Conservation (phyloP, 2,888 invertebrate species). For the Pharmacophagus antenor region DNA sequence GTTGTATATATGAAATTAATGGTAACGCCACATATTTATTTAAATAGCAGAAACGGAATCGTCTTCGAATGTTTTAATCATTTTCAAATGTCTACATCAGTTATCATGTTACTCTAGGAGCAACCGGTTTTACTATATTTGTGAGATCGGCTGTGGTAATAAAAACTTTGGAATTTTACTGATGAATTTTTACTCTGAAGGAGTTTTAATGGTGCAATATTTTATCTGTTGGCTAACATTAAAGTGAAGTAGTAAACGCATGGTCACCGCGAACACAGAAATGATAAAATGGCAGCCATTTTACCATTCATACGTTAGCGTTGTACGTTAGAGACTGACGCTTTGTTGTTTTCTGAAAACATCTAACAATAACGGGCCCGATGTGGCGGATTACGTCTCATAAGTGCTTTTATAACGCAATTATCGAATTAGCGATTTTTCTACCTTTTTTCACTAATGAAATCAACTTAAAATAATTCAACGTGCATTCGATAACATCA, state of each 20-base stretch:
- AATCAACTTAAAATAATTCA: conserved; percentile 38
- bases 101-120: too few relatives aligned
- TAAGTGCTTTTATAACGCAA: too few relatives aligned
- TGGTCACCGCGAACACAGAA: background rate
- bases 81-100: background rate
- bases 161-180: too few relatives aligned
- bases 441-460: background rate
- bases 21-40: background rate
- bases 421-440: background rate
- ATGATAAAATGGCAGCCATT: background rate
- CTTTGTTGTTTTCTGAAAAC: too few relatives aligned
- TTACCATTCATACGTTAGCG: background rate
- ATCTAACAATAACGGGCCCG: too few relatives aligned
- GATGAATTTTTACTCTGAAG: background rate
- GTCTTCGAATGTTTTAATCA: background rate
- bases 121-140: too few relatives aligned
- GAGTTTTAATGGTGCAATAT: background rate
- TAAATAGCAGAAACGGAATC: background rate
- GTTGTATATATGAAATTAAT: conserved; percentile 10
- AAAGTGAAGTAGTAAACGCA: background rate
- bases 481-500: conserved; percentile 29
- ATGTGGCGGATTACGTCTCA: too few relatives aligned
- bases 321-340: too few relatives aligned
- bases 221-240: background rate
- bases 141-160: too few relatives aligned